Base-by-base conservation (phyloP, 2,888 invertebrate genomes). In the Hirtodrosophila duncani region DNA sequence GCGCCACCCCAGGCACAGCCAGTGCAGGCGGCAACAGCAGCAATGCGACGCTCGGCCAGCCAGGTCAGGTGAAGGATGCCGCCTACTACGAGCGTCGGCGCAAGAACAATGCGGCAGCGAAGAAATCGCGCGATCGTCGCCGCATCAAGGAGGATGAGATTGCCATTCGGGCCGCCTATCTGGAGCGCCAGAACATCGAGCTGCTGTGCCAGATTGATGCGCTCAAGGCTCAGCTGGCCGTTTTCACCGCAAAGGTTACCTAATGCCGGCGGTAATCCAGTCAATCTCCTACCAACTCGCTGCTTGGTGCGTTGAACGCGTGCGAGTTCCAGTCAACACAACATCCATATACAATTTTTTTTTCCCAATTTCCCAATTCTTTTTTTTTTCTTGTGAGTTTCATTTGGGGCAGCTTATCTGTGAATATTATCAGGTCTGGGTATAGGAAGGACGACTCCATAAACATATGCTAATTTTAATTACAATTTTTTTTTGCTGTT, bases 51-150 rank as follows among this genome's bases (percentile, higher is more conserved):
- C n/a, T n/a, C n/a, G n/a, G n/a, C n/a, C n/a, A n/a, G n/a, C n/a
- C n/a, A n/a, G 57, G 78, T 3, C 69, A 87, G 37, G 77, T 86
- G 44, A 89, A 94, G 74, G 96, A 97, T 83, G 93, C 93, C 2
- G 91, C 93, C 0, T 98, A 98, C 83, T 93, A 93, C 88, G 96
- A 95, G 72, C 91, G 96, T 45, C 88, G 98, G 6, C 90, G 94
- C 63, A 95, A 96, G 83, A 98, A 98, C 85, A 98, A 98, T 84
- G 94, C 93, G 60, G 98, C 98, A 0, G 98, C 98, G 0, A 98
- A 98, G 86, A 90, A 96, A 67, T 97, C 97, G 0, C 89, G 98
- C 2, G 98, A 98, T 80, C 92, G 96, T 0, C 89, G 98, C 50
- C 89, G 96, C 68, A 91, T 94, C 29, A 94, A 97, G 74, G 98